These are phyloP conservation scores for Diarsia mendica DNA, from an alignment of 2,888 invertebrate species.

Conservation along the genomic window DNA sequence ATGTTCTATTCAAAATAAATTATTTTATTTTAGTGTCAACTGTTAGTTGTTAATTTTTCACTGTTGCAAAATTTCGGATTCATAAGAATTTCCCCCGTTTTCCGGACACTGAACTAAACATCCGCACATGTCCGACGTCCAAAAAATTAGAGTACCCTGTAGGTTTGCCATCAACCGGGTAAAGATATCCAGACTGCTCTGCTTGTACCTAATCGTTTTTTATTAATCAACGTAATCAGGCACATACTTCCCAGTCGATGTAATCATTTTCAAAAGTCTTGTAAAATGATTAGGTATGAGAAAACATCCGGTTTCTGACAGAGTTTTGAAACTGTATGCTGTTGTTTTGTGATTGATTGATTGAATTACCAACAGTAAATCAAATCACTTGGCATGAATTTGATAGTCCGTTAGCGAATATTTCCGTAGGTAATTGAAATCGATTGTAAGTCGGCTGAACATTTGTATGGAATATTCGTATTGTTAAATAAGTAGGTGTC, in stretches of 20 bases:
- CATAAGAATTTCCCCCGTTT: no score
- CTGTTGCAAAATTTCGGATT: no score
- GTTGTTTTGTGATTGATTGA: background rate
- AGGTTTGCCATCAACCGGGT: no score
- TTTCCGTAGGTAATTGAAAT: conserved; percentile 1
- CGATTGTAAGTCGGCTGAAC: background rate
- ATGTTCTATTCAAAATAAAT: background rate
- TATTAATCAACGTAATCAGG: background rate
- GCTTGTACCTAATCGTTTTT: background rate
- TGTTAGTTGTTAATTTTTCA: no score
- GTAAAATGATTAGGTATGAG: background rate
- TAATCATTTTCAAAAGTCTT: conserved; percentile 6
- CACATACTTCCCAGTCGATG: background rate
- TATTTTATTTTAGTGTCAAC: background rate
- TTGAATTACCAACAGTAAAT: conserved; percentile 6
- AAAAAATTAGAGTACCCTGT: background rate
- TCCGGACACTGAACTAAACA: background rate
- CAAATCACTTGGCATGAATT: background rate
- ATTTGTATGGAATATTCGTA: background rate
- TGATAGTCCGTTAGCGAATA: background rate
- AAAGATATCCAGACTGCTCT: background rate
- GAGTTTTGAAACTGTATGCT: background rate
- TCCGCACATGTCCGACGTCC: background rate
- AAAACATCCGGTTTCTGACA: conserved; percentile 1
- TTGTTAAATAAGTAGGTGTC: background rate